phyloP scores from a whole-genome alignment of 2,888 invertebrate genomes.

The Drosophila meridionalis region DNA sequence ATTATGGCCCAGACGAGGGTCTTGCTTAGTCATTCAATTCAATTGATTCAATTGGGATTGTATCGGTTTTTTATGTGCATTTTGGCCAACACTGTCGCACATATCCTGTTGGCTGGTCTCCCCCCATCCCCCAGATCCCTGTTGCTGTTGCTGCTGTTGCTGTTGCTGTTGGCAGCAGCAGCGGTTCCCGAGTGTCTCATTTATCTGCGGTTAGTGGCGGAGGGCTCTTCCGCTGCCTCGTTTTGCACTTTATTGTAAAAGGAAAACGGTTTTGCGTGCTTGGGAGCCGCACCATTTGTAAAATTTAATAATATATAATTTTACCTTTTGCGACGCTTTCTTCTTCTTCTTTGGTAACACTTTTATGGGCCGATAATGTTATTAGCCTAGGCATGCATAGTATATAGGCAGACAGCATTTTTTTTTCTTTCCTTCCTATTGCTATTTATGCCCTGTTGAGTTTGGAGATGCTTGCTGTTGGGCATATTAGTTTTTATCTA shows the following conservation, averaged over 20 bases:
- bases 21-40: slow-evolving; percentile 78
- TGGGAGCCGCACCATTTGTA: slow-evolving; percentile 45
- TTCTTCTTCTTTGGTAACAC: slow-evolving; percentile 13
- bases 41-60: slow-evolving; percentile 81
- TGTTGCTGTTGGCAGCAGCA: slow-evolving; percentile 39
- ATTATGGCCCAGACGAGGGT: slow-evolving; percentile 34
- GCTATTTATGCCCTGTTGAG: neutral
- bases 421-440: slow-evolving; percentile 1
- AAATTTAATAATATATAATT: slow-evolving; percentile 72
- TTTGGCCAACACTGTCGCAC: slow-evolving; percentile 67
- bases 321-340: slow-evolving; percentile 20
- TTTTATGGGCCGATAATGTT: slow-evolving; percentile 74
- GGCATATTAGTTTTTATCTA: neutral
- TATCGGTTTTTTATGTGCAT: slow-evolving; percentile 78
- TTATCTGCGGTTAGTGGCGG: slow-evolving; percentile 70
- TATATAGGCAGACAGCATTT: slow-evolving; percentile 18
- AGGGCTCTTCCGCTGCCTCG: slow-evolving; percentile 32
- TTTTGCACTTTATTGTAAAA: slow-evolving; percentile 61
- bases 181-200: slow-evolving; percentile 73
- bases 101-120: slow-evolving; percentile 35
- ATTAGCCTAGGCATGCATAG: slow-evolving; percentile 58
- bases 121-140: neutral
- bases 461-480: no score
- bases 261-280: slow-evolving; percentile 51
- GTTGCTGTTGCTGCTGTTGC: slow-evolving; percentile 12